These are phyloP conservation scores for Lycocorax pyrrhopterus DNA, from an alignment of 2,113 vertebrate genomes.

Conservation along the genomic window DNA sequence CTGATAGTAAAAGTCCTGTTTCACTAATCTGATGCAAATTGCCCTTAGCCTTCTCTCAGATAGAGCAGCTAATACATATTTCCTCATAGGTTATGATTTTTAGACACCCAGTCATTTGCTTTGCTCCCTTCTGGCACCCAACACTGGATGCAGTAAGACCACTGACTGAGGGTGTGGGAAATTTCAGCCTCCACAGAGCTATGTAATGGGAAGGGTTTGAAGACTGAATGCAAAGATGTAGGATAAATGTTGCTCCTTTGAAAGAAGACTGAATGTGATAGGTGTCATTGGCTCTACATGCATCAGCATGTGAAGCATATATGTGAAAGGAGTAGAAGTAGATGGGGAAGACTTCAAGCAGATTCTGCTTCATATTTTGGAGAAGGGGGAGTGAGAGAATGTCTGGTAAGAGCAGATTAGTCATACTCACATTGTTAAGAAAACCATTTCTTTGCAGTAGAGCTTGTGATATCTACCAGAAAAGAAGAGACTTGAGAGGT, in stretches of 20 bases:
- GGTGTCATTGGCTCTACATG: neutral
- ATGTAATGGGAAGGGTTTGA: neutral
- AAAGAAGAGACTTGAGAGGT: neutral
- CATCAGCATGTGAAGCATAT: neutral
- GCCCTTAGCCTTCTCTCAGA: neutral
- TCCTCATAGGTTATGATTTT: neutral
- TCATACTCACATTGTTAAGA: neutral
- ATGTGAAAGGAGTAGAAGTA: neutral
- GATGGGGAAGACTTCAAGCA: neutral
- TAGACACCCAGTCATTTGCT: neutral
- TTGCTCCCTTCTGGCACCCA: neutral
- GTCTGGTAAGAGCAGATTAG: neutral
- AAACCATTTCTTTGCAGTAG: neutral
- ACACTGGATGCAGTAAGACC: neutral
- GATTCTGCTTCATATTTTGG: neutral
- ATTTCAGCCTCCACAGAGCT: neutral
- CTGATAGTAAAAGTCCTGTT: neutral
- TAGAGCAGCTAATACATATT: neutral
- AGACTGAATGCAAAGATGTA: neutral
- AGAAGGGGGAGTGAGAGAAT: neutral
- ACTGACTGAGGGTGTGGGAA: neutral
- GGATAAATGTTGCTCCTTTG: neutral
- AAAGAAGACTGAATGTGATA: neutral
- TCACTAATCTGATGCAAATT: neutral
- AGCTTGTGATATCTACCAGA: neutral